phyloP scores from a whole-genome alignment of 2,888 invertebrate species.

The Eupithecia centaureata region DNA sequence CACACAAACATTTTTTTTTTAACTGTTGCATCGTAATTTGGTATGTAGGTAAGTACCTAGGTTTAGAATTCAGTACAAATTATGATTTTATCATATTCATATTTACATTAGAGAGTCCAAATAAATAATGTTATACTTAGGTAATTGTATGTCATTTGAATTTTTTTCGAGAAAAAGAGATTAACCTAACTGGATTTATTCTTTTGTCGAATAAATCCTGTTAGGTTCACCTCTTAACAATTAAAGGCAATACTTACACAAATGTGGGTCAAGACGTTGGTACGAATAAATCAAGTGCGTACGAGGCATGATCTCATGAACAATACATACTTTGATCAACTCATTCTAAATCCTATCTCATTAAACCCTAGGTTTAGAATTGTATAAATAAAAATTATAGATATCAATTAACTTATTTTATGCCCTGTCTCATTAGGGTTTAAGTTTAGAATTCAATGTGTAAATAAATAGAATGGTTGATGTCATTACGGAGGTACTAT shows the following conservation, averaged over 20 bases:
- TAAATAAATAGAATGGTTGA: constrained; percentile 36
- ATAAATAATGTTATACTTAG: too few species aligned
- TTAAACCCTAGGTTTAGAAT: constrained; percentile 48
- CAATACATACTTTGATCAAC: constrained; percentile 44
- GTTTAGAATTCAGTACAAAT: too few species aligned
- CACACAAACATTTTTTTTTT: too few species aligned
- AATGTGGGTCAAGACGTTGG: constrained; percentile 81
- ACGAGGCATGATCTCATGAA: constrained; percentile 76
- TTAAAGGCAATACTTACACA: constrained; percentile 80
- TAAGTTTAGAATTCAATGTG: constrained; percentile 31
- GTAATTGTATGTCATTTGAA: too few species aligned
- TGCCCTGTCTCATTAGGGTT: neutral
- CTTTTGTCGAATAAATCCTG: too few species aligned
- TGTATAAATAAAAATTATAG: constrained; percentile 29
- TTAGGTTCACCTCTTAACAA: too few species aligned
- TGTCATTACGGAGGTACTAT: constrained; percentile 53
- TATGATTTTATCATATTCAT: too few species aligned
- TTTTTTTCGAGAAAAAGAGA: too few species aligned
- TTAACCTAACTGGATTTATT: too few species aligned
- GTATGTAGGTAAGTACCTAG: too few species aligned
- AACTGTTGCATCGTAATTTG: too few species aligned
- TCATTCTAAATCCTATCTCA: constrained; percentile 50
- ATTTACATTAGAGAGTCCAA: too few species aligned
- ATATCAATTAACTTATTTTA: neutral
- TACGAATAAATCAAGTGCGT: constrained; percentile 79